These are phyloP conservation scores for Drosophila burlai DNA, from an alignment of 1,140 invertebrate genomes.

Conservation along the genomic window DNA sequence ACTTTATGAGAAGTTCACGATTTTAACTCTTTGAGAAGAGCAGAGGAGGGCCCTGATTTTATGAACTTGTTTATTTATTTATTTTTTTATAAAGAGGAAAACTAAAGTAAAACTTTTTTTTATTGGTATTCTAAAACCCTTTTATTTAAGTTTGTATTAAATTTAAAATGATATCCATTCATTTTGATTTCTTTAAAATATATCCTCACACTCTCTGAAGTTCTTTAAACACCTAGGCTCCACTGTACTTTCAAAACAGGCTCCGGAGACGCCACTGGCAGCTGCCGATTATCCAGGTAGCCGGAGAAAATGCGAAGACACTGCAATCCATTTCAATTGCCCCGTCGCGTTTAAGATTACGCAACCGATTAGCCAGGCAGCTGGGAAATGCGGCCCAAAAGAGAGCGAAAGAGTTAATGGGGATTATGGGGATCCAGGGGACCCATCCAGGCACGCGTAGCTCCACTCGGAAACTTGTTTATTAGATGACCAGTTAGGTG, in stretches of 20 bases:
- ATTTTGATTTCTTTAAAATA: too few relatives aligned
- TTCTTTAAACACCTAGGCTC: too few relatives aligned
- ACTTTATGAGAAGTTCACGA: not conserved
- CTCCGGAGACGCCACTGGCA: slow-evolving; percentile 45
- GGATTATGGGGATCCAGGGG: slow-evolving; percentile 9
- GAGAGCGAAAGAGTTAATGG: slow-evolving; percentile 32
- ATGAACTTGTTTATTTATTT: not conserved
- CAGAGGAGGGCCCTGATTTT: not conserved
- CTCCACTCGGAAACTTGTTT: slow-evolving; percentile 67
- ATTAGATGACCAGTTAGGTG: slow-evolving; percentile 67
- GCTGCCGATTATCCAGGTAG: slow-evolving; percentile 61
- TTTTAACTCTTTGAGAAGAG: not conserved
- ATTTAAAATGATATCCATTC: too few relatives aligned
- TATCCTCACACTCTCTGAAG: not conserved
- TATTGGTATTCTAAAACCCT: too few relatives aligned
- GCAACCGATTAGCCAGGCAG: slow-evolving; percentile 77
- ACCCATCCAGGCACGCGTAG: slow-evolving; percentile 24
- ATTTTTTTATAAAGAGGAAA: not conserved
- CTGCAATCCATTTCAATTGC: slow-evolving; percentile 80
- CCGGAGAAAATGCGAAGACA: slow-evolving; percentile 39
- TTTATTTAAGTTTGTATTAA: too few relatives aligned
- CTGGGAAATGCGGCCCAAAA: slow-evolving; percentile 69
- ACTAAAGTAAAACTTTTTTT: not conserved
- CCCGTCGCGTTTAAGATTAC: slow-evolving; percentile 79
- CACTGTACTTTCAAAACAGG: slow-evolving; percentile 9